These are phyloP conservation scores for Neoaliturus tenellus DNA, from an alignment of 2,888 invertebrate genomes.

Conservation along the genomic window DNA sequence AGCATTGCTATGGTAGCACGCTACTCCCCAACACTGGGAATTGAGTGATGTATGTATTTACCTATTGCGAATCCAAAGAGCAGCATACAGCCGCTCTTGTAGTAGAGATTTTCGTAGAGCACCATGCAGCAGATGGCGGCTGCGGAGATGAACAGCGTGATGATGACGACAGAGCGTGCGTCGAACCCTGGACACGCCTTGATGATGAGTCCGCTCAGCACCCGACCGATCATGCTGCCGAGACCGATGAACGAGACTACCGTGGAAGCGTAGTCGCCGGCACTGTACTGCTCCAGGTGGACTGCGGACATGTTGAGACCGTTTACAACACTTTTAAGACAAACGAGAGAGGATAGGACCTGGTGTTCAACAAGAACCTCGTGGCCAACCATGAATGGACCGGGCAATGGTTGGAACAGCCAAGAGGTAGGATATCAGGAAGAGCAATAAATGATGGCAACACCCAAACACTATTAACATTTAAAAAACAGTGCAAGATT, in stretches of 20 bases:
- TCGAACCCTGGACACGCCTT: constrained; percentile 24
- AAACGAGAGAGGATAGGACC: too few species aligned
- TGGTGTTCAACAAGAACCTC: too few species aligned
- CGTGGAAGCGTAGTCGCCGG: background rate
- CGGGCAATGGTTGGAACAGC: too few species aligned
- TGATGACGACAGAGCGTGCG: background rate
- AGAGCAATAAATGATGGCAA: too few species aligned
- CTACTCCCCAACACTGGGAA: too few species aligned
- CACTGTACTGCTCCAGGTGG: constrained; percentile 25
- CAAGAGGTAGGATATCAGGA: too few species aligned
- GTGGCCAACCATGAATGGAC: too few species aligned
- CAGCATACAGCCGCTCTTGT: background rate
- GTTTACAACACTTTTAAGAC: too few species aligned
- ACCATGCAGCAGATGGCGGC: background rate
- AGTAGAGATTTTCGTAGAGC: background rate
- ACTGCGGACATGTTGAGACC: constrained; percentile 4
- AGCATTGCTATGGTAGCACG: too few species aligned
- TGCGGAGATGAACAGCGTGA: background rate
- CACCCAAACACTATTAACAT: too few species aligned
- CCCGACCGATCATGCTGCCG: constrained; percentile 30
- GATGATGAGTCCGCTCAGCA: constrained; percentile 39
- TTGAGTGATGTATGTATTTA: background rate
- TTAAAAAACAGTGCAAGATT: too few species aligned
- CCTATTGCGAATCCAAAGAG: constrained; percentile 33
- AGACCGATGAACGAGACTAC: constrained; percentile 29